A percentile compares a stretch with the other conserved stretches of the same genome.
phyloP scores from a whole-genome alignment of 2,113 vertebrate species.

The Xiphias gladius region DNA sequence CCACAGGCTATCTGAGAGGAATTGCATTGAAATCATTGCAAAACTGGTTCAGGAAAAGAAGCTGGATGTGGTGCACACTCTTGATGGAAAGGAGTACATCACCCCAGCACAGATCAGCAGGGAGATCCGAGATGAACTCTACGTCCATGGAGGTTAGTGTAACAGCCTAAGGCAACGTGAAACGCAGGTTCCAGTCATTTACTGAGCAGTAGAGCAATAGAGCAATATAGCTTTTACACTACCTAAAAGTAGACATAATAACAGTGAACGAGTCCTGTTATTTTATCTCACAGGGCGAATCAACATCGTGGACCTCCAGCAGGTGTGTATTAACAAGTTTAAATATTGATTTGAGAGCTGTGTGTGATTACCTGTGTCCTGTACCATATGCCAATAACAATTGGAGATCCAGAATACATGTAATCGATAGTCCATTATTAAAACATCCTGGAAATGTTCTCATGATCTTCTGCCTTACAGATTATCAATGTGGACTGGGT shows the following conservation, averaged over 20 bases:
- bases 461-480: conserved; percentile 73
- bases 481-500: conserved; percentile 94
- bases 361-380: neutral
- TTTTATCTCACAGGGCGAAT: conserved; percentile 89
- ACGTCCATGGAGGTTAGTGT: conserved; percentile 90
- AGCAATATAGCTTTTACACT: neutral
- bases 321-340: conserved; percentile 83
- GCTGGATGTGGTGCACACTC: conserved; percentile 95
- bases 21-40: conserved; percentile 96
- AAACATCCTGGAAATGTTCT: neutral
- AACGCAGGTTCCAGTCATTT: too few species aligned
- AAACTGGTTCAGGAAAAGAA: conserved; percentile 94
- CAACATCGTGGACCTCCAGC: conserved; percentile 96
- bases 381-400: too few species aligned
- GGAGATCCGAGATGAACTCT: conserved; percentile 95
- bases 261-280: conserved; percentile 10
- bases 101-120: conserved; percentile 93
- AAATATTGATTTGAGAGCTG: neutral
- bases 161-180: too few species aligned
- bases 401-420: neutral
- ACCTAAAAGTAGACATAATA: neutral
- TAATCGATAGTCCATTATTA: neutral
- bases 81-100: conserved; percentile 97
- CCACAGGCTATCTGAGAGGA: conserved; percentile 92
- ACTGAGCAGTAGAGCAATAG: neutral